Conservation (phyloP, 2,113 vertebrate genomes). For the Tupaia chinensis region DNA sequence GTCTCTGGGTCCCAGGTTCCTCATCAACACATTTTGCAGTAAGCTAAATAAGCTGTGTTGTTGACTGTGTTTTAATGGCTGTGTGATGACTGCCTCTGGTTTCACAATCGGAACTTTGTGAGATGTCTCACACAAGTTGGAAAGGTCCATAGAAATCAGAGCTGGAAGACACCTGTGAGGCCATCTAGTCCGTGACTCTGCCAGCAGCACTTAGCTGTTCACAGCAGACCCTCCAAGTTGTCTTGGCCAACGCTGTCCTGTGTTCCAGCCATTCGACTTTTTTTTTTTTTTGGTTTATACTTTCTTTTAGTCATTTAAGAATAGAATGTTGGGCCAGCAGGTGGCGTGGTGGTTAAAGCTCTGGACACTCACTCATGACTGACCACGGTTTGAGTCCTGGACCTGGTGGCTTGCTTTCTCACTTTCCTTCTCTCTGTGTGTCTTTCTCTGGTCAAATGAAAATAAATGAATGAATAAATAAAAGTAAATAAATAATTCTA, state of each 20-base stretch:
- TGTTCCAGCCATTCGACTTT: not conserved
- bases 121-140: not conserved
- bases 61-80: not conserved
- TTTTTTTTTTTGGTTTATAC: not conserved
- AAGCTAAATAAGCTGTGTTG: not conserved
- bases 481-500: no score
- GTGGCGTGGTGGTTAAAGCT: no score
- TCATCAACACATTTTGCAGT: not conserved
- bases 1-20: not conserved
- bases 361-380: no score
- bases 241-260: not conserved
- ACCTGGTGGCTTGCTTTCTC: no score
- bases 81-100: not conserved
- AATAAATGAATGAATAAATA: no score
- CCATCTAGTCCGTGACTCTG: not conserved
- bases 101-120: not conserved
- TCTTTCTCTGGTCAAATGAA: no score
- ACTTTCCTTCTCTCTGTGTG: no score
- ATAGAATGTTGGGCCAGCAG: not conserved
- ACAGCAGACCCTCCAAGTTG: not conserved
- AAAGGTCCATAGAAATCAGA: conserved; percentile 8
- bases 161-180: not conserved
- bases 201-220: rapidly evolving
- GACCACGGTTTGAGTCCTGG: no score
- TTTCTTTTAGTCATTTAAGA: conserved; percentile 49